Percentiles rank a stretch among this genome's conserved stretches.
phyloP scores from a whole-genome alignment of 2,888 invertebrate species.

The Pristionchus maxplancki region DNA sequence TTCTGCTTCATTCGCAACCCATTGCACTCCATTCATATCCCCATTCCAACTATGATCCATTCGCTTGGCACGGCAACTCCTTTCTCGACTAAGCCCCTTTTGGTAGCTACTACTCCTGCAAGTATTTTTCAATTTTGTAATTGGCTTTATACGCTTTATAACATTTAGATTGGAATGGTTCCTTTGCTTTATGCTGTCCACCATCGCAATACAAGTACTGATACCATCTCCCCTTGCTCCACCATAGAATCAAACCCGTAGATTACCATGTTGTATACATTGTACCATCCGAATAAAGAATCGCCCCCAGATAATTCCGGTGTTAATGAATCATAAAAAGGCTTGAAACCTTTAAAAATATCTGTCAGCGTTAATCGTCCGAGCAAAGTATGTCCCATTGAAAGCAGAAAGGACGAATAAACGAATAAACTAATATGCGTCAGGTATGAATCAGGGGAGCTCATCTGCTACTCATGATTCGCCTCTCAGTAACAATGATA shows the following conservation, averaged over 20 bases:
- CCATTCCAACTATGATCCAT: neutral
- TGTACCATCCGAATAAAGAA: neutral
- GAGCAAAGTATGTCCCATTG: too few species aligned
- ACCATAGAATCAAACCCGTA: neutral
- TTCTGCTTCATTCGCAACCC: neutral
- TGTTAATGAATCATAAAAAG: neutral
- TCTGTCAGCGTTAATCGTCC: neutral
- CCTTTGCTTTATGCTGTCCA: neutral
- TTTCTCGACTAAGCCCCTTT: neutral
- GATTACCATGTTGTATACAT: neutral
- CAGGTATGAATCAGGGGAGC: constrained; percentile 11
- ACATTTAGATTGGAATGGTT: neutral
- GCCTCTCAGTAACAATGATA: neutral
- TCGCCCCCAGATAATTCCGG: neutral
- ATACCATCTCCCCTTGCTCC: neutral
- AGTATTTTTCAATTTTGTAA: neutral
- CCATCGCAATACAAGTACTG: constrained; percentile 13
- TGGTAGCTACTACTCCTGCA: neutral
- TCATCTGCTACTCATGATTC: neutral
- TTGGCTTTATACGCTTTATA: neutral
- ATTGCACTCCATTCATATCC: constrained; percentile 10
- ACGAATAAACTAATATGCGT: too few species aligned
- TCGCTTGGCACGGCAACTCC: neutral
- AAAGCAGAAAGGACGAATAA: too few species aligned
- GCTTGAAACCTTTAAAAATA: neutral